phyloP scores from a whole-genome alignment of 2,113 vertebrate species.

The Nettapus auritus region DNA sequence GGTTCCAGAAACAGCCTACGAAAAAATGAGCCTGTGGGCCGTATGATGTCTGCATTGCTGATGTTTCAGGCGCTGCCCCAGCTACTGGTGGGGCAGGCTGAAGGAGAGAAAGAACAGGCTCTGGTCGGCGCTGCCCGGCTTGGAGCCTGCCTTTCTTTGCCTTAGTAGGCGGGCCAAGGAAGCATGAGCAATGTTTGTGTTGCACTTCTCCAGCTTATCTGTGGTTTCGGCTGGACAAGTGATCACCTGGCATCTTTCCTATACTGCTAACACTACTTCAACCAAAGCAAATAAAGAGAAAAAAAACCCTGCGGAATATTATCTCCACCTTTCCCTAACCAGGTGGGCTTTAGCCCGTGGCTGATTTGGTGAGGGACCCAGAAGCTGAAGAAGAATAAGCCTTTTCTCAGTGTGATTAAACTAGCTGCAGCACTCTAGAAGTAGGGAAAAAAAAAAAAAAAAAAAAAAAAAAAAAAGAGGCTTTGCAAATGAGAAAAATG shows the following conservation, averaged over 20 bases:
- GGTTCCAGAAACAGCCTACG: fast-evolving
- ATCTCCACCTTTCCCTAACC: fast-evolving
- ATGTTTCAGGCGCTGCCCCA: neutral
- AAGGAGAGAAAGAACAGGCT: neutral
- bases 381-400: neutral
- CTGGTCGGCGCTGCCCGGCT: neutral
- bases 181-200: neutral
- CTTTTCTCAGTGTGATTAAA: neutral
- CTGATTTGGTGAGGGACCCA: neutral
- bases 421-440: neutral
- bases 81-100: fast-evolving
- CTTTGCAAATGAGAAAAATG: neutral
- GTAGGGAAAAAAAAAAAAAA: neutral
- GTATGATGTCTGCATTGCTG: neutral
- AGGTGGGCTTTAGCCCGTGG: neutral
- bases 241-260: neutral
- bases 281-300: neutral
- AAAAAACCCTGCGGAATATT: neutral
- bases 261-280: neutral
- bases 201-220: neutral
- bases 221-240: neutral
- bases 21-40: fast-evolving
- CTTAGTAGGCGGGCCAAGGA: neutral
- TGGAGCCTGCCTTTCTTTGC: neutral
- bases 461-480: neutral